Percentiles rank a stretch among this genome's conserved stretches.
Conservation (phyloP, 2,797 vertebrate genomes). For the Rhynchonycteris naso region DNA sequence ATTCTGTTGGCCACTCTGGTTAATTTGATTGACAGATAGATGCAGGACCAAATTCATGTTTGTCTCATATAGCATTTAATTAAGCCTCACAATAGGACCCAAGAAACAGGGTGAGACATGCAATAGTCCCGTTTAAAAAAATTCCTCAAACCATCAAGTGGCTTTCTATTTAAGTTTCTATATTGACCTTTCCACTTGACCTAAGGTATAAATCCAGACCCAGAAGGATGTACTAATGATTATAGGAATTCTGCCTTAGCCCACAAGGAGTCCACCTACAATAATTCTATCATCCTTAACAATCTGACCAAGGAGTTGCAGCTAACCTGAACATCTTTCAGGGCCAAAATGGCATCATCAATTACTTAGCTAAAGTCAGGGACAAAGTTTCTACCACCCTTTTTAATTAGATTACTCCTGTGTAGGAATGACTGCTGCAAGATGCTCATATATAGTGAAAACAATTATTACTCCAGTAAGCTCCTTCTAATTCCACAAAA, state of each 20-base stretch:
- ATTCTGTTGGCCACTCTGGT: background rate
- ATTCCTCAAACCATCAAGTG: background rate
- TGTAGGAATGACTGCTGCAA: background rate
- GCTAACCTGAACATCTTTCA: slow-evolving; percentile 12
- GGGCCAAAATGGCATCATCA: background rate
- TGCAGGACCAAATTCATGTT: background rate
- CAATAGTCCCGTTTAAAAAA: background rate
- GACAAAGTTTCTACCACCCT: background rate
- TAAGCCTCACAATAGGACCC: background rate
- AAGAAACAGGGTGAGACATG: background rate
- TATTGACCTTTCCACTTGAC: background rate
- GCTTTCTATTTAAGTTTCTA: background rate
- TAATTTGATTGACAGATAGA: background rate
- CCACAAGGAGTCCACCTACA: background rate
- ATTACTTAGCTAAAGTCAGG: background rate
- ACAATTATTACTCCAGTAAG: background rate
- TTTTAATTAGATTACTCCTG: background rate
- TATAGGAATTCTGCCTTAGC: background rate
- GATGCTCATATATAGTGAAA: background rate
- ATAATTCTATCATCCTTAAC: background rate
- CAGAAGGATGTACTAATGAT: background rate
- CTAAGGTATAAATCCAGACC: slow-evolving; percentile 5
- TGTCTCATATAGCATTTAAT: background rate
- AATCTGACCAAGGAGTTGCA: background rate
- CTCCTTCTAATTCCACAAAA: background rate